Percentiles rank a stretch among this genome's conserved stretches.
Conservation (phyloP, 2,797 vertebrate species). For the Leucoraja ocellata region DNA sequence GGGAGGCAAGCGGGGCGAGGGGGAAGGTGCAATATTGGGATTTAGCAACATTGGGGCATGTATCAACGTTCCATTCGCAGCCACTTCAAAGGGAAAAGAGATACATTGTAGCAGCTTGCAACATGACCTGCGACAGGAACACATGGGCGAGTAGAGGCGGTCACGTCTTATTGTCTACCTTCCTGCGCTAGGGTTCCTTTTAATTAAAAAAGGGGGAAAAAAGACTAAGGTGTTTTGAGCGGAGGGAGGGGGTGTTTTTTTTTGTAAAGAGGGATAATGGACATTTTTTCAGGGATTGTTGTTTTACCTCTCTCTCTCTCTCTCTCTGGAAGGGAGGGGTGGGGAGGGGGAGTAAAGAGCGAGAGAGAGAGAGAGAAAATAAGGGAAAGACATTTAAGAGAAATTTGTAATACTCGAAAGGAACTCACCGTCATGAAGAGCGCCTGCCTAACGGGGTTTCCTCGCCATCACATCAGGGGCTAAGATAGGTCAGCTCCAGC, state of each 20-base stretch:
- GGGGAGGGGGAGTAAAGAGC: neutral
- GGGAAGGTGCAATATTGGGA: neutral
- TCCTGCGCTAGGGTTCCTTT: neutral
- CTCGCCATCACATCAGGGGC: constrained; percentile 38
- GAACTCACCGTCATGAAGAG: constrained; percentile 38
- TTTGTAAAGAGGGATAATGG: constrained; percentile 7
- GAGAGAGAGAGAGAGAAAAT: neutral
- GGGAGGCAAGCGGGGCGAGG: too few species aligned
- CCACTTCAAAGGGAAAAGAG: neutral
- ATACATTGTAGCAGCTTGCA: neutral
- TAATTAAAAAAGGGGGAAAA: too few species aligned
- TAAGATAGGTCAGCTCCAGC: constrained; percentile 33
- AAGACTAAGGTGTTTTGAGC: neutral
- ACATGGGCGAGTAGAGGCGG: neutral
- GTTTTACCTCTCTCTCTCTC: neutral
- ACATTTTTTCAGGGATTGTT: neutral
- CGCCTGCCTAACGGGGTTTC: constrained; percentile 39
- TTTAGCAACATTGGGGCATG: neutral
- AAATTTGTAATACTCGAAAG: constrained; percentile 38
- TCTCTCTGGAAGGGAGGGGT: neutral
- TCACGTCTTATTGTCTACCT: neutral
- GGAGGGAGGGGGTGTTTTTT: neutral
- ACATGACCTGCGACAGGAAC: neutral
- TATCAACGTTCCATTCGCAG: constrained; percentile 15
- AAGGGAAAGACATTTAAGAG: constrained; percentile 34